A percentile compares a stretch with the other conserved stretches of the same genome.
These are phyloP conservation scores for Drymonia ruficornis DNA, from an alignment of 2,888 invertebrate species.

Conservation along the genomic window DNA sequence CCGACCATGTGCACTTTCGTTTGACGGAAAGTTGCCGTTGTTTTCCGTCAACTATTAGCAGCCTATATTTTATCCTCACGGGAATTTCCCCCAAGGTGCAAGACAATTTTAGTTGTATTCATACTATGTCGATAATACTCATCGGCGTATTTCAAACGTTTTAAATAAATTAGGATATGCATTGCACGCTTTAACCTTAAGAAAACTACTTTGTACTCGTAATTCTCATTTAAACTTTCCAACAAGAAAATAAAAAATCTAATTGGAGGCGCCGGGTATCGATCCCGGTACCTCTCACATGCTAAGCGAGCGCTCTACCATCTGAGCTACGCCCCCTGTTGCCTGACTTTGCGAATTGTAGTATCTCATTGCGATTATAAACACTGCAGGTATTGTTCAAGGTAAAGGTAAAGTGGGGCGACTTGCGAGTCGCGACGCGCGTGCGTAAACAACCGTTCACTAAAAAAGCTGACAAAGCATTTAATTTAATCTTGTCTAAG, in stretches of 20 bases:
- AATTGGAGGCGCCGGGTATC: slow-evolving; percentile 82
- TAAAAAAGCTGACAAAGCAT: not conserved
- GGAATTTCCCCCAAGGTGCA: no score
- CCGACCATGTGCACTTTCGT: no score
- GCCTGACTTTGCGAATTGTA: not conserved
- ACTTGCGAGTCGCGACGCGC: not conserved
- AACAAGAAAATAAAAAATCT: no score
- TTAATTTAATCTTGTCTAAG: not conserved
- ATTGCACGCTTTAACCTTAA: no score
- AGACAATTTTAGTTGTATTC: no score
- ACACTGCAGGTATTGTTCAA: not conserved
- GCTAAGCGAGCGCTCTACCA: slow-evolving; percentile 81
- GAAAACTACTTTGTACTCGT: no score
- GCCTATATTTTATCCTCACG: no score
- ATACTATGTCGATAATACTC: no score
- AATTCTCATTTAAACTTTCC: no score
- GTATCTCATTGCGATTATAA: not conserved
- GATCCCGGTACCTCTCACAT: slow-evolving; percentile 84
- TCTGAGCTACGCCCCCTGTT: slow-evolving; percentile 74
- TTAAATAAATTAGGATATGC: no score
- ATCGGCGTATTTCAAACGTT: not conserved
- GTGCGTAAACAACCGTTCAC: not conserved
- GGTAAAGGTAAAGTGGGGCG: not conserved
- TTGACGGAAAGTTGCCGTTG: no score
- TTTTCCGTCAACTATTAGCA: no score